Evolutionary conservation across 1,140 invertebrate species (phyloP).

Genomic region (Cydia amplana): DNA sequence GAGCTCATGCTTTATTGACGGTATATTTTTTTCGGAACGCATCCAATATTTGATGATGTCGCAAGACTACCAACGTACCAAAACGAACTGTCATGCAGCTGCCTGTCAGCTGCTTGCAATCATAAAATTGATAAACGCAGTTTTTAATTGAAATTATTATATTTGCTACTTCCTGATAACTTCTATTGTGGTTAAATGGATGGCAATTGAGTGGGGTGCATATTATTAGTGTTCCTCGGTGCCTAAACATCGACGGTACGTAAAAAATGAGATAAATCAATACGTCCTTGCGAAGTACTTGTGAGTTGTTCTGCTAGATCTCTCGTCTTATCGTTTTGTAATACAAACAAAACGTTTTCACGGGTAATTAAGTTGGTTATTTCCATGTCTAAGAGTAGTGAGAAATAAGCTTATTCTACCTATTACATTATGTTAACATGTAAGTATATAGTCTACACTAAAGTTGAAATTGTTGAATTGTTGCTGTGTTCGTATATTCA

Average conservation of each 20-base stretch:
- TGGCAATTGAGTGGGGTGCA: background rate
- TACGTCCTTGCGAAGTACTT: slow-evolving; percentile 47
- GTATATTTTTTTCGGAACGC: background rate
- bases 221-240: background rate
- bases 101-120: slow-evolving; percentile 29
- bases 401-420: background rate
- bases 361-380: slow-evolving; percentile 39
- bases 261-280: slow-evolving; percentile 38
- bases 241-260: slow-evolving; percentile 8
- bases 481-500: background rate
- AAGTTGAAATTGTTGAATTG: no score
- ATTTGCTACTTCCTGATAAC: background rate
- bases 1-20: background rate
- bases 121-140: slow-evolving; percentile 6
- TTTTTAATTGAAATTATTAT: slow-evolving; percentile 23
- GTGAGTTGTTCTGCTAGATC: slow-evolving; percentile 31
- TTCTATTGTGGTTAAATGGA: slow-evolving; percentile 9
- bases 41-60: background rate
- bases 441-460: background rate
- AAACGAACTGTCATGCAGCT: slow-evolving; percentile 22
- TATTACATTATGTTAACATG: background rate
- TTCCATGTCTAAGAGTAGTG: background rate
- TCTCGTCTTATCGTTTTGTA: slow-evolving; percentile 53
- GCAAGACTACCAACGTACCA: slow-evolving; percentile 3
- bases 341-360: slow-evolving; percentile 60